Evolutionary conservation across 2,797 vertebrate species (phyloP).

Genomic region (Oceanodroma leucorhoa): DNA sequence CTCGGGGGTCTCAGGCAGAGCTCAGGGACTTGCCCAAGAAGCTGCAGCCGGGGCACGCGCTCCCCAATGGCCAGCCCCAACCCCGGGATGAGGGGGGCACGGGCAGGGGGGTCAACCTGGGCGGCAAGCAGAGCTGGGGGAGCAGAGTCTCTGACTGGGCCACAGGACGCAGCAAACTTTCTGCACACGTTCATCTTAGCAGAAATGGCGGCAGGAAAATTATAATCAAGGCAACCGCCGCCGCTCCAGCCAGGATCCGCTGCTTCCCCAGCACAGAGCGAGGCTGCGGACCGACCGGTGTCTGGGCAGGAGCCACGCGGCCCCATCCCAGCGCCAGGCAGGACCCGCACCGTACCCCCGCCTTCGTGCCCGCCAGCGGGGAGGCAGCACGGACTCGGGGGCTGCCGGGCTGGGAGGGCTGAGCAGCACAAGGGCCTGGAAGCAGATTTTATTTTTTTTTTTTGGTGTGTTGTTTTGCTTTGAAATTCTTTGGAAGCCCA

Average conservation of each 20-base stretch:
- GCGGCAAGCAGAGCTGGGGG: not conserved
- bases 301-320: not conserved
- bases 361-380: not conserved
- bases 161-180: not conserved
- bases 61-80: too few species aligned
- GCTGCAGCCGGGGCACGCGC: rapidly evolving
- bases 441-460: not conserved
- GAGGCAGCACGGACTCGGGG: rapidly evolving
- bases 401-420: not conserved
- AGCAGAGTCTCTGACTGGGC: rapidly evolving
- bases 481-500: constrained; percentile 20
- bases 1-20: not conserved
- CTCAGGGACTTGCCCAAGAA: not conserved
- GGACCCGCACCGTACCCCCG: not conserved
- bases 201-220: not conserved
- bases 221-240: rapidly evolving
- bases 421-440: not conserved
- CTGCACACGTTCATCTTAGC: not conserved
- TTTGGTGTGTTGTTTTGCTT: not conserved
- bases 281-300: rapidly evolving
- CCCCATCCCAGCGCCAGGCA: not conserved
- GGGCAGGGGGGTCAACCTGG: not conserved
- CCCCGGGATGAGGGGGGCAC: not conserved
- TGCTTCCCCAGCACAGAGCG: not conserved
- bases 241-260: not conserved